A percentile compares a stretch with the other conserved stretches of the same genome.
Conservation (phyloP, 53 echinoderm and acorn worm genomes). For the Henricia sp. region DNA sequence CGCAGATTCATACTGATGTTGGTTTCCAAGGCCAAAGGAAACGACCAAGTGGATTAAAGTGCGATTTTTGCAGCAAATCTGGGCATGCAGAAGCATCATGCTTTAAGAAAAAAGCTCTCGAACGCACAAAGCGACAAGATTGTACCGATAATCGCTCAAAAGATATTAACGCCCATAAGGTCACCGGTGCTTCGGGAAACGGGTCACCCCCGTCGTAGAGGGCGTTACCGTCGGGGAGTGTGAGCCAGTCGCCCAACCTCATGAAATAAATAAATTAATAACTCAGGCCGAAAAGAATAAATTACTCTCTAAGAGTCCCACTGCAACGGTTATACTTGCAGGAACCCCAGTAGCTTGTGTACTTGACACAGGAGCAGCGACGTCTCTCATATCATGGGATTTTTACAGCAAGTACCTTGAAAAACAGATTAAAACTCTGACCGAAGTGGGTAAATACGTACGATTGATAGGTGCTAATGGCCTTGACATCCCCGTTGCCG, state of each 20-base stretch:
- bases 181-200: not conserved
- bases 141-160: not conserved
- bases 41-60: no score
- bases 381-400: not conserved
- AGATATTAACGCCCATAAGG: not conserved
- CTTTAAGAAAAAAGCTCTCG: not conserved
- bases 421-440: not conserved
- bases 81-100: not conserved
- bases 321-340: not conserved
- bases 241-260: not conserved
- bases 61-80: not conserved
- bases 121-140: not conserved
- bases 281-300: not conserved
- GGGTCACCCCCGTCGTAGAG: slow-evolving; percentile 18
- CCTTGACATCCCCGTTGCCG: not conserved
- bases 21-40: no score
- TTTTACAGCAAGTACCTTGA: not conserved
- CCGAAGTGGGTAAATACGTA: not conserved
- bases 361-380: not conserved
- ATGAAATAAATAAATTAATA: not conserved
- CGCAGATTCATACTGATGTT: no score
- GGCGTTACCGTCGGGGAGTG: not conserved
- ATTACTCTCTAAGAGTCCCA: not conserved
- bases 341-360: not conserved
- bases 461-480: not conserved